phyloP scores from a whole-genome alignment of 2,888 invertebrate genomes.

The Hypselothyrea guttata region DNA sequence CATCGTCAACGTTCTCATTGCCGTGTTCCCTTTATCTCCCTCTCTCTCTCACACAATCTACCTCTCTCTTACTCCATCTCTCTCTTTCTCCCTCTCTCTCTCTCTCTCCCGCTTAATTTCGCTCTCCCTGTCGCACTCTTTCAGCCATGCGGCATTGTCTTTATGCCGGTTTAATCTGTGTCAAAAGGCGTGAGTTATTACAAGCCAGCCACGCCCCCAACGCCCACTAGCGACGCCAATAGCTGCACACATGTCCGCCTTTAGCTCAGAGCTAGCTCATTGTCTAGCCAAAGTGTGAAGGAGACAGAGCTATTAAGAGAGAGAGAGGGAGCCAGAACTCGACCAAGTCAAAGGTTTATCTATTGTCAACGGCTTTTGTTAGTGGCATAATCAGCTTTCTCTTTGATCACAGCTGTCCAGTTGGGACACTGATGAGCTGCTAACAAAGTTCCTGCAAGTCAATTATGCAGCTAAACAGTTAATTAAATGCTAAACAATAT shows the following conservation, averaged over 20 bases:
- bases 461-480: slow-evolving; percentile 37
- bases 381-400: slow-evolving; percentile 65
- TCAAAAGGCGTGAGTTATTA: slow-evolving; percentile 78
- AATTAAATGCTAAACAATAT: neutral
- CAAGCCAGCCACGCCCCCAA: slow-evolving; percentile 67
- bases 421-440: slow-evolving; percentile 35
- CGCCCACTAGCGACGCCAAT: slow-evolving; percentile 40
- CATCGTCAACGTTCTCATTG: slow-evolving; percentile 56
- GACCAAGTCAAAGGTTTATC: slow-evolving; percentile 72
- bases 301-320: neutral
- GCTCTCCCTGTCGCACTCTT: slow-evolving; percentile 10
- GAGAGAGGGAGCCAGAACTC: slow-evolving; percentile 7
- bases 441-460: slow-evolving; percentile 20
- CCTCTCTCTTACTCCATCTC: neutral
- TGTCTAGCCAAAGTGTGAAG: slow-evolving; percentile 35
- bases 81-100: slow-evolving; percentile 9
- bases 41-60: slow-evolving; percentile 1
- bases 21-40: slow-evolving; percentile 19
- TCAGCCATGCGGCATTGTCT: slow-evolving; percentile 62
- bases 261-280: slow-evolving; percentile 24
- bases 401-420: slow-evolving; percentile 55
- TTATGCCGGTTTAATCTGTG: slow-evolving; percentile 76
- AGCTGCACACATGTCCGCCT: slow-evolving; percentile 27
- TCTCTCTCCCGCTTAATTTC: no score
- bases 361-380: slow-evolving; percentile 74